Evolutionary conservation across 2,113 vertebrate species (phyloP), one percentile per base, ranked within the genome.

Genomic region (Hydrolagus affinis): DNA sequence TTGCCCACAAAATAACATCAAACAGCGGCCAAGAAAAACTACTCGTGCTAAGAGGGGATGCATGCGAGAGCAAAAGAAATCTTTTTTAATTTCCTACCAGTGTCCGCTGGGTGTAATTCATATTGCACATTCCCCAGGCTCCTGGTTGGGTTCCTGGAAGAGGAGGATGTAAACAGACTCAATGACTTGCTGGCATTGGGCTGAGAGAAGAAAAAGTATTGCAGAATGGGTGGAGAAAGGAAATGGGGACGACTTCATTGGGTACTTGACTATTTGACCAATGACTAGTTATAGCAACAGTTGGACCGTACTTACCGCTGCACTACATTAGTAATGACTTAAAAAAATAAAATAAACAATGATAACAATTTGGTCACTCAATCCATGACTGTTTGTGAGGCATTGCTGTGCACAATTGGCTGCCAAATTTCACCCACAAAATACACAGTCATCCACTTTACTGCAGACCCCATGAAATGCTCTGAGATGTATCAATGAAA

Each of bases 71-170:
- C 78, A 83, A 83, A 83, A 66, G 62, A 66, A 83, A 83, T 83
- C 78, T 83, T 83, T 83, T 83, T 68, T 21, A 83, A 83, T 83
- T 83, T 83, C 78, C 78, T 32, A 83, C 60, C 57, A 17, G 62
- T 32, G 62, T 83, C 78, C 78, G 28, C 25, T 83, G 78, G 78
- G 78, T 83, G 62, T 83, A 83, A 83, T 83, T 83, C 78, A 83
- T 83, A 68, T 60, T 83, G 60, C 28, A 66, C 8, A 17, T 83
- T 83, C 78, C 15, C 78, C 60, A 32, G 28, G 15, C 60, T 68
- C 60, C 59, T 83, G 78, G 78, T 83, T 83, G 66, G 30, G 28
- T 66, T 66, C 78, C 78, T 83, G 59, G 15, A 83, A 32, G 11
- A 66, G 62, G 66, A 83, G 23, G 17, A 83, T 68, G 28, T 66